These are phyloP conservation scores for Drosophila recens DNA, from an alignment of 2,888 invertebrate species.

Conservation along the genomic window DNA sequence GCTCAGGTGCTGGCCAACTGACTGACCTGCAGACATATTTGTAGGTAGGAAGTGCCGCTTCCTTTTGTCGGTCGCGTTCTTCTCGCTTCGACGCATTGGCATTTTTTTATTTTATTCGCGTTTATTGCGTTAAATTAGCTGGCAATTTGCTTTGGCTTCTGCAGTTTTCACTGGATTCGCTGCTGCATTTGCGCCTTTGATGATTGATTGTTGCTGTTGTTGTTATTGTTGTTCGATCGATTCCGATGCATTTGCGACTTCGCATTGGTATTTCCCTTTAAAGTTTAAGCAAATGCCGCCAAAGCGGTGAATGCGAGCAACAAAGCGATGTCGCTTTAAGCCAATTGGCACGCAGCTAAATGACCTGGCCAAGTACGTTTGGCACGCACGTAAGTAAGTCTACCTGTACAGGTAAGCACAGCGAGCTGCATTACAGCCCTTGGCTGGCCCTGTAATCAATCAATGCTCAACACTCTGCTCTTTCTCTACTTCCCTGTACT, in stretches of 20 bases:
- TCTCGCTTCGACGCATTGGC: slow-evolving; percentile 34
- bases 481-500: slow-evolving; percentile 23
- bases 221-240: slow-evolving; percentile 29
- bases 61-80: slow-evolving; percentile 60
- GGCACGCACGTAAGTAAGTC: slow-evolving; percentile 15
- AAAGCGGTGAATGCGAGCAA: slow-evolving; percentile 41
- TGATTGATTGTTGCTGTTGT: slow-evolving; percentile 60
- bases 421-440: not conserved
- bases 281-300: slow-evolving; percentile 63
- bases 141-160: slow-evolving; percentile 64
- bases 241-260: slow-evolving; percentile 39
- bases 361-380: slow-evolving; percentile 22
- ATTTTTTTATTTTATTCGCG: slow-evolving; percentile 61
- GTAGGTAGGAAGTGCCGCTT: slow-evolving; percentile 65
- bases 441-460: slow-evolving; percentile 20
- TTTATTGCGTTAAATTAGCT: slow-evolving; percentile 61
- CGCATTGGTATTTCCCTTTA: slow-evolving; percentile 51
- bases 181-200: slow-evolving; percentile 37
- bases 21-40: slow-evolving; percentile 15
- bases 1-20: slow-evolving; percentile 43
- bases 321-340: slow-evolving; percentile 55
- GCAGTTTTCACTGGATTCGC: slow-evolving; percentile 28
- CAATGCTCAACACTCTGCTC: slow-evolving; percentile 23
- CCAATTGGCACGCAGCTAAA: slow-evolving; percentile 59
- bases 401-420: slow-evolving; percentile 11